Evolutionary conservation across 2,113 vertebrate genomes (phyloP).

Genomic region (Cyphomyrus plagiostoma): DNA sequence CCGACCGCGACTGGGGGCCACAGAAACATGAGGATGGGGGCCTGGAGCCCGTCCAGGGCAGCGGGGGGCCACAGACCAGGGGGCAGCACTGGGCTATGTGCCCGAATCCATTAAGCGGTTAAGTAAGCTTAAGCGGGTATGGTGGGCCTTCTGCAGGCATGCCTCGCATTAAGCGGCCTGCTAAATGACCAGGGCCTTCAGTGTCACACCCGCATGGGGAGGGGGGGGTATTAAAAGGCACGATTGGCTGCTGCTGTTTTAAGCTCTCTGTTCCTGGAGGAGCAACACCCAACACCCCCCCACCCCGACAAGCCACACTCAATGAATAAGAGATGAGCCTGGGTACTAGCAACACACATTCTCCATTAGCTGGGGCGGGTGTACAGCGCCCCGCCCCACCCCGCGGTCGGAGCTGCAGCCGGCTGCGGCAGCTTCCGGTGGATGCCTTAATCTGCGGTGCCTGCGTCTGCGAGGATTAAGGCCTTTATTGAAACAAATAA

Average conservation of each 20-base stretch:
- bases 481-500: conserved; percentile 64
- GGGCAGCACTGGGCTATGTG: neutral
- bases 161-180: neutral
- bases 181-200: neutral
- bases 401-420: neutral
- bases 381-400: conserved; percentile 42
- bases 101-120: neutral
- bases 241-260: conserved; percentile 73
- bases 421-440: conserved; percentile 42
- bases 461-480: conserved; percentile 43
- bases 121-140: neutral
- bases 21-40: neutral
- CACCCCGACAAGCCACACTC: conserved; percentile 68
- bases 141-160: neutral
- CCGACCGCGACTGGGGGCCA: neutral
- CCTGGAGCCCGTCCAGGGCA: neutral
- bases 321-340: conserved; percentile 89
- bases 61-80: neutral
- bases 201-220: neutral
- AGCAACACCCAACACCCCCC: conserved; percentile 66
- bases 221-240: conserved; percentile 58
- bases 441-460: conserved; percentile 44
- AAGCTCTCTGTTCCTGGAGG: conserved; percentile 64
- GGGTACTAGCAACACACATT: conserved; percentile 72
- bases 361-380: conserved; percentile 67